phyloP scores from a whole-genome alignment of 2,797 vertebrate species.

The Darevskia mixta region DNA sequence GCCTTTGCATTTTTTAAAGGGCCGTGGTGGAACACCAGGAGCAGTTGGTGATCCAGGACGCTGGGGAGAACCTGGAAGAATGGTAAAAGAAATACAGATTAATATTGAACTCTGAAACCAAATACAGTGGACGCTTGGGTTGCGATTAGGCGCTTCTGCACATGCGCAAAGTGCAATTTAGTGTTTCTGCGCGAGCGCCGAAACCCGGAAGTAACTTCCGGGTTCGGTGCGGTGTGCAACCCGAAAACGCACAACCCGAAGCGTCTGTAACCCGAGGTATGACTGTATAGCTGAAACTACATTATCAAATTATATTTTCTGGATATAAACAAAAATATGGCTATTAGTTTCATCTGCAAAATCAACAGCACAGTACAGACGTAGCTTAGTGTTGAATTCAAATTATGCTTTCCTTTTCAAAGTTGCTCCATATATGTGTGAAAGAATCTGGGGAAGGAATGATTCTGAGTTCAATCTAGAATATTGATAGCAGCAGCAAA shows the following conservation, averaged over 20 bases:
- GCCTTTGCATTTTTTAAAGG: conserved; percentile 57
- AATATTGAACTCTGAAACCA: background rate
- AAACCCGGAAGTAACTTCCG: too few relatives aligned
- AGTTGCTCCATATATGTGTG: background rate
- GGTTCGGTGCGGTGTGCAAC: too few relatives aligned
- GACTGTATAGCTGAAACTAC: conserved; percentile 1
- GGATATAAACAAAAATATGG: background rate
- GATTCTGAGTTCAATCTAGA: background rate
- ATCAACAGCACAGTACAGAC: background rate
- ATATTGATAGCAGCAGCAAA: background rate
- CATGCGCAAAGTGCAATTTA: too few relatives aligned
- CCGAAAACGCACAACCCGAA: too few relatives aligned
- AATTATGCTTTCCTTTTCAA: background rate
- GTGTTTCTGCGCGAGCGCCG: too few relatives aligned
- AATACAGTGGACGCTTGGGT: too few relatives aligned
- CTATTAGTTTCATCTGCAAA: background rate
- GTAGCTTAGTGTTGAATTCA: background rate
- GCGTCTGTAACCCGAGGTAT: too few relatives aligned
- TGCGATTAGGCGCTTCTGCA: too few relatives aligned
- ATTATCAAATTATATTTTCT: conserved; percentile 8
- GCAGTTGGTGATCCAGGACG: conserved; percentile 71
- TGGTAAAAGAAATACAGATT: conserved; percentile 63
- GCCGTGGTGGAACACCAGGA: conserved; percentile 70
- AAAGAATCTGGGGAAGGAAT: background rate
- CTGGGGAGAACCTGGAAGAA: conserved; percentile 71